Base-by-base conservation (phyloP, 1,140 invertebrate species). In the Nylanderia fulva region DNA sequence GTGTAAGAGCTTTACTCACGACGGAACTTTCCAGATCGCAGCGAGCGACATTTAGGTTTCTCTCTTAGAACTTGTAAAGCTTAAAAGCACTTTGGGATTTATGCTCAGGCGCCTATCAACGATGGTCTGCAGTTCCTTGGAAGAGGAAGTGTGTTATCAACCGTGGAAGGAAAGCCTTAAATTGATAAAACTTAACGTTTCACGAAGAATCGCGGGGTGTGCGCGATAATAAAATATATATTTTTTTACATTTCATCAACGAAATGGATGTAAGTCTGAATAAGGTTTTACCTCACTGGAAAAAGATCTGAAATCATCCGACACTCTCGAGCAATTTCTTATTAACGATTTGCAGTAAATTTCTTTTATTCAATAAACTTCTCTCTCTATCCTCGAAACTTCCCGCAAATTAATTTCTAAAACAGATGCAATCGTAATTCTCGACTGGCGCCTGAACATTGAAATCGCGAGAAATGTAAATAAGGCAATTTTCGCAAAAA, bases 81-180 rank as follows among this genome's bases (percentile, higher is more conserved):
- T 91, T 91, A 91, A 92, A 92, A 91, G 88, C 88, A 89, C 88
- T 87, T 85, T 77, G 77, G 77, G 76, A 89, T 90, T 90, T 89
- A 89, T 89, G 72, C 83, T 77, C 61, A 56, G 9, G 29, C 74
- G 82, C 61, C 69, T 90, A 85, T 83, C 88, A 74, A 58, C 45
- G 27, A 79, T 71, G n/a, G 54, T 66, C 60, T 63, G 74, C 74
- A 75, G 48, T 72, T 33, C 33, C 54, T 68, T n/a, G n/a, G 39
- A 2, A n/a, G 27, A 39, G n/a, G n/a, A 56, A 74, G 36, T 11
- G 36, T 11, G 24, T 33, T 87, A 84, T 84, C 71, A 86, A 84
- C 27, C 52, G 61, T 36, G 36, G 29, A 36, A 29, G 33, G 77
- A 71, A 79, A 69, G 21, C 54, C 69, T 86, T 84, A 75, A 86